Evolutionary conservation across 2,888 invertebrate genomes (phyloP), one percentile per base, ranked within the genome.

Genomic region (Copidosoma aretas): DNA sequence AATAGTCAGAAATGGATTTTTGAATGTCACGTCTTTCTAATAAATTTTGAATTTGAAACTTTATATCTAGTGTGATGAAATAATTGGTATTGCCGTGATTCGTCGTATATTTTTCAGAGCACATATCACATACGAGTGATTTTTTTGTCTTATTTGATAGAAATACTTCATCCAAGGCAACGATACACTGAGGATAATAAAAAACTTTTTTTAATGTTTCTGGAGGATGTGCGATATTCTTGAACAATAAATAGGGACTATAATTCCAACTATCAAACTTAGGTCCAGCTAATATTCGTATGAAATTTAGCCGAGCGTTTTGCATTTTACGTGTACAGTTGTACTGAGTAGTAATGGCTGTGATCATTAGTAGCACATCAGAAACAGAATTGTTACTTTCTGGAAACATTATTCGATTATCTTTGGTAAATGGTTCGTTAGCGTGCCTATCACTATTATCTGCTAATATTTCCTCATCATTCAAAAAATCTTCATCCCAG

Each of bases 331-430:
- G 56, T 21, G 71, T 71, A 15, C 69, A 59, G 46, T 66, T 64
- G 24, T 58, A 60, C 46, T 59, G 43, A n/a, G 71, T 62, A n/a
- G 53, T 58, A 24, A 69, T 66, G 17, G 67, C 70, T 43, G 60
- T 52, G 10, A 71, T 14, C 71, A 74, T 71, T 22, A 64, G 57
- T 56, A 73, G 49, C 3, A 73, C 69, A 58, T 71, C 71, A 19
- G 67, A 61, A 12, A 71, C 32, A 43, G 67, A 67, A 25, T 73
- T 41, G 17, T 65, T 43, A 17, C 71, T 64, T n/a, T 56, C 25
- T 22, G 62, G 64, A 58, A 74, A 74, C 71, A 74, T 74, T 12
- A 71, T 68, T n/a, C 24, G 24, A 14, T 54, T 41, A n/a, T n/a
- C n/a, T n/a, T n/a, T n/a, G n/a, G n/a, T n/a, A n/a, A n/a, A n/a